A percentile compares a stretch with the other conserved stretches of the same genome.
Evolutionary conservation across 53 echinoderm and acorn worm species (phyloP).

Genomic region (Paracentrotus lividus): DNA sequence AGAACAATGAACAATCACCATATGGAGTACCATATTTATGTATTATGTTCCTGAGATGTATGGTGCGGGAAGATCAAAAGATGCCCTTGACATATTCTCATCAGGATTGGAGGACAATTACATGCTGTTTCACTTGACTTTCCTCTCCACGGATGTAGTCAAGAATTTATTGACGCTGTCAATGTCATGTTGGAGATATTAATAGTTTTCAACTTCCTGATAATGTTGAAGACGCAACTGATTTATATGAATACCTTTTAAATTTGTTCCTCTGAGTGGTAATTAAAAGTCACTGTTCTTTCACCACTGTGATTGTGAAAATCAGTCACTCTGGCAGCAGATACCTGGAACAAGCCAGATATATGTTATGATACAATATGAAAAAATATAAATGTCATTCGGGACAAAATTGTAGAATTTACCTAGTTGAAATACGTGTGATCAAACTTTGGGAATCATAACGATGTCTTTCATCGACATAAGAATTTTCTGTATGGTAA

Average conservation of each 20-base stretch:
- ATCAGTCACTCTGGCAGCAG: too few relatives aligned
- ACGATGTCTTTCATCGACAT: too few relatives aligned
- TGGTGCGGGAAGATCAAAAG: conserved; percentile 68
- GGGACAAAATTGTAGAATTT: too few relatives aligned
- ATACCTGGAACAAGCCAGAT: too few relatives aligned
- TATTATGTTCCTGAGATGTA: too few relatives aligned
- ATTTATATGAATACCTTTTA: conserved; percentile 16
- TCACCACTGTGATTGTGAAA: too few relatives aligned
- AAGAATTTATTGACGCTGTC: conserved; percentile 51
- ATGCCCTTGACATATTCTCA: conserved; percentile 55
- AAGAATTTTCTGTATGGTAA: too few relatives aligned
- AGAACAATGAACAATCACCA: conserved; percentile 63
- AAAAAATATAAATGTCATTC: too few relatives aligned
- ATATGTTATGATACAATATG: too few relatives aligned
- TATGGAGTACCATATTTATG: conserved; percentile 69
- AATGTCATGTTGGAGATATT: conserved; percentile 50
- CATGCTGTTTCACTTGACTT: conserved; percentile 26
- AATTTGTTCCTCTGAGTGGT: conserved; percentile 1
- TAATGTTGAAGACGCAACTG: conserved; percentile 22
- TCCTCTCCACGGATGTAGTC: conserved; percentile 59
- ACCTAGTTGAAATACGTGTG: too few relatives aligned
- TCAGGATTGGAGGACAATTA: conserved; percentile 1
- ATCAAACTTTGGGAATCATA: too few relatives aligned
- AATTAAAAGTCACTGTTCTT: too few relatives aligned
- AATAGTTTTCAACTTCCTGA: conserved; percentile 58